A percentile compares a stretch with the other conserved stretches of the same genome.
Conservation (phyloP, 2,888 invertebrate genomes). For the Drosophila pegasa region DNA sequence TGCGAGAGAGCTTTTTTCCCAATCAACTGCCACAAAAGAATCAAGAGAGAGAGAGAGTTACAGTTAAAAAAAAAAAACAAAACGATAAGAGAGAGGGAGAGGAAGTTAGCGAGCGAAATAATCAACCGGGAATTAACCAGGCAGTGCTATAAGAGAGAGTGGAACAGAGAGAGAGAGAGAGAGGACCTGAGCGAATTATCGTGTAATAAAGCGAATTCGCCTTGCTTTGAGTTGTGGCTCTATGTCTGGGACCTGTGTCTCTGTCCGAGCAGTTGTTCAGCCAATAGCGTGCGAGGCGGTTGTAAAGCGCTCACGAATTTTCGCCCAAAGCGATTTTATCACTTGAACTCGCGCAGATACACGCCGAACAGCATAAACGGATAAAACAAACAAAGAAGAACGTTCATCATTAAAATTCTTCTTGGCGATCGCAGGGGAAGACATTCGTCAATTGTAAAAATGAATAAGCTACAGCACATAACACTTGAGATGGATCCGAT, state of each 20-base stretch:
- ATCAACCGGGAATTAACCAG: slow-evolving; percentile 21
- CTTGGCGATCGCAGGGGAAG: slow-evolving; percentile 38
- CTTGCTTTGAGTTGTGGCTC: slow-evolving; percentile 27
- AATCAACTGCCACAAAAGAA: background rate
- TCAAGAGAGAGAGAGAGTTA: background rate
- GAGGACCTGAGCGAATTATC: background rate
- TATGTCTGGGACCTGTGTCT: slow-evolving; percentile 8
- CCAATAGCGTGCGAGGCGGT: slow-evolving; percentile 63
- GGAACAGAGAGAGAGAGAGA: background rate
- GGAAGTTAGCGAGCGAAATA: background rate
- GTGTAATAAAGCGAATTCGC: slow-evolving; percentile 18
- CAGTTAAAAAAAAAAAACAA: background rate
- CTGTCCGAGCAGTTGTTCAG: slow-evolving; percentile 45
- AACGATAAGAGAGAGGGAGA: background rate
- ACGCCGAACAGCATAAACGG: slow-evolving; percentile 20
- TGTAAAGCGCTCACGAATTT: slow-evolving; percentile 57
- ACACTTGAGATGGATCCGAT: slow-evolving; percentile 61
- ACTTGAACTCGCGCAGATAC: slow-evolving; percentile 28
- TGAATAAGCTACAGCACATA: slow-evolving; percentile 58
- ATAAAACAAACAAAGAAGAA: slow-evolving; percentile 57
- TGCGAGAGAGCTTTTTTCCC: slow-evolving; percentile 5
- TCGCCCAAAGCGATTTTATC: slow-evolving; percentile 34
- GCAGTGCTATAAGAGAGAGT: background rate
- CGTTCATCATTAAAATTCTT: slow-evolving; percentile 27
- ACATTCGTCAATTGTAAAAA: slow-evolving; percentile 32